Conservation (phyloP, 92 coral and sea anemone species). For the Porites rus region DNA sequence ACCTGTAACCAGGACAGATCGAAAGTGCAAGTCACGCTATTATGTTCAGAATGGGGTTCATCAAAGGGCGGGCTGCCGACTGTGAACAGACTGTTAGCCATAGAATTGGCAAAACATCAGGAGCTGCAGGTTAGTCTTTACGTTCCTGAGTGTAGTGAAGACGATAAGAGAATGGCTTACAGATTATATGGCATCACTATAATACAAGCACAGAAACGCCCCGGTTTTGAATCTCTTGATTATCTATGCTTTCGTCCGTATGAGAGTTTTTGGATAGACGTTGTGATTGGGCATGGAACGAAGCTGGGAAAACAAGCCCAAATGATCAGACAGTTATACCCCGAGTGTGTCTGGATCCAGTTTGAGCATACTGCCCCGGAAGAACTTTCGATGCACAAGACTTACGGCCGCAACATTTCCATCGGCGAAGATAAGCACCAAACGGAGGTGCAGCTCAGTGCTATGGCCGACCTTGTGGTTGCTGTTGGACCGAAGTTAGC, state of each 20-base stretch:
- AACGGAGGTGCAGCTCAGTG: slow-evolving; percentile 3
- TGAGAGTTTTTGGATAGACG: slow-evolving; percentile 22
- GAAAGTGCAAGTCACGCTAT: slow-evolving; percentile 13
- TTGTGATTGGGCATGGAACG: slow-evolving; percentile 39
- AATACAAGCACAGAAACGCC: slow-evolving; percentile 18
- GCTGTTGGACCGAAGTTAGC: slow-evolving; percentile 44
- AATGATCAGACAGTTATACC: neutral
- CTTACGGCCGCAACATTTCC: neutral
- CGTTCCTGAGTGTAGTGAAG: slow-evolving; percentile 21
- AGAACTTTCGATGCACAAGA: slow-evolving; percentile 35
- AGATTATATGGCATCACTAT: neutral
- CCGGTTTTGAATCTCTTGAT: slow-evolving; percentile 29
- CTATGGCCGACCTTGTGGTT: slow-evolving; percentile 34
- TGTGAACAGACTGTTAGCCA: slow-evolving; percentile 34
- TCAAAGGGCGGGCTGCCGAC: slow-evolving; percentile 37
- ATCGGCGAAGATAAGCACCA: slow-evolving; percentile 23
- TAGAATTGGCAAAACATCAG: slow-evolving; percentile 13
- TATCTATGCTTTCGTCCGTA: slow-evolving; percentile 4
- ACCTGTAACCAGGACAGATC: slow-evolving; percentile 1
- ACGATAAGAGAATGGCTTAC: slow-evolving; percentile 19
- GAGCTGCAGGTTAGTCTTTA: slow-evolving; percentile 15
- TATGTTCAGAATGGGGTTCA: slow-evolving; percentile 42
- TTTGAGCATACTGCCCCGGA: slow-evolving; percentile 50
- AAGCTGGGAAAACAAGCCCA: slow-evolving; percentile 38
- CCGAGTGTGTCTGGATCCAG: slow-evolving; percentile 30